Conservation (phyloP, 2,797 vertebrate species). For the Antrozous pallidus region DNA sequence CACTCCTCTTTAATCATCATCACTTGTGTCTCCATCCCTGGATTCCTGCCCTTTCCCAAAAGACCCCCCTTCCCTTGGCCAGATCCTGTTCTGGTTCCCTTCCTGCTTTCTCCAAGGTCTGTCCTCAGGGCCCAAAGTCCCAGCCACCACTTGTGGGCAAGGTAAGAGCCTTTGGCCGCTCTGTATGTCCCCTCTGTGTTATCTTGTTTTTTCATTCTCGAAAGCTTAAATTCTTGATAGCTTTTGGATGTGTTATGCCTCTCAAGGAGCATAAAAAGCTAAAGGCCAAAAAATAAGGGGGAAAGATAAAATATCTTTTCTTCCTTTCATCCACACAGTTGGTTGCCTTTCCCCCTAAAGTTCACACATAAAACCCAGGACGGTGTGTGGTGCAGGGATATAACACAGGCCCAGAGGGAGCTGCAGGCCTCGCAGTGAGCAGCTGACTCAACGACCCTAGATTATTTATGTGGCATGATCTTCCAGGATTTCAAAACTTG, state of each 20-base stretch:
- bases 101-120: neutral
- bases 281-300: neutral
- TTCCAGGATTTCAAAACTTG: neutral
- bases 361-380: conserved; percentile 67
- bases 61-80: neutral
- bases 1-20: neutral
- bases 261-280: conserved; percentile 48
- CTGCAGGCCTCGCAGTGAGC: conserved; percentile 54
- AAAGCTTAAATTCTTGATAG: conserved; percentile 32
- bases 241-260: conserved; percentile 20
- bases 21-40: neutral
- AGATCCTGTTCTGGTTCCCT: neutral
- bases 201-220: conserved; percentile 30
- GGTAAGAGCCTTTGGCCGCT: neutral
- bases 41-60: neutral
- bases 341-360: conserved; percentile 58
- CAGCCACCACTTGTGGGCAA: neutral
- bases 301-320: conserved; percentile 55
- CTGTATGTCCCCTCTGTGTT: neutral
- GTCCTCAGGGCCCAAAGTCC: neutral
- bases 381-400: conserved; percentile 66
- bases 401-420: conserved; percentile 73
- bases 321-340: conserved; percentile 41
- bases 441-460: conserved; percentile 51
- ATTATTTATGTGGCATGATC: conserved; percentile 71